Base-by-base conservation (phyloP, 1,140 invertebrate genomes). In the Pseudomyrmex sp. region DNA sequence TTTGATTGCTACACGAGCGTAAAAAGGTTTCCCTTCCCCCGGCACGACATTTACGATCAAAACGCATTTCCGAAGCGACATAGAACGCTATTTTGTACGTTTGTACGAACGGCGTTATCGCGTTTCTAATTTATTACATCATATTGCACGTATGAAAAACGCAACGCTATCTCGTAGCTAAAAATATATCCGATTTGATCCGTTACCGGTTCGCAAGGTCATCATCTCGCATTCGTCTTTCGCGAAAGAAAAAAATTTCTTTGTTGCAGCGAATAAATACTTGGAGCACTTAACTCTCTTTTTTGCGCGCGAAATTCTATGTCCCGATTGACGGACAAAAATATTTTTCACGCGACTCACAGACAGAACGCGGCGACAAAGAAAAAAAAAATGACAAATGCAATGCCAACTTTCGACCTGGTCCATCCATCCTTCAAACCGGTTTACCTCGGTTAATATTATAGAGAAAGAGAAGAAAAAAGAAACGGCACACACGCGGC, bases 361-460 rank as follows among this genome's bases (percentile, higher is more conserved):
- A 58, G 26, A 63, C 13, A 2, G 73, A 70, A 74, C 10, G n/a
- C 26, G 48, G 54, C 1, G 5, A 66, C 58, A 80, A 52, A 62
- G 4, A 7, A 72, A 50, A 73, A 70, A 18, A 70, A 23, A 77
- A 54, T 72, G 18, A 83, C 72, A 15, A 1, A 26, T 35, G 26
- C 63, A 66, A 12, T 44, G 54, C 44, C 66, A 63, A 73, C 44
- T 82, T 88, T 66, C 62, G 82, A 65, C 63, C 44, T 76, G 69
- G 77, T 7, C 44, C 69, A 85, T 83, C 62, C 50, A 85, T 83
- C 62, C 50, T 76, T 66, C 54, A 83, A 90, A 90, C 88, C 86
- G 89, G 88, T 90, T 90, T 87, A 61, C 56, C 82, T 68, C 48
- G 85, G 73, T 86, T 70, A 77, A 79, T 13, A 66, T 83, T 79